Evolutionary conservation across 2,113 vertebrate genomes (phyloP), one percentile per base, ranked within the genome.

Genomic region (Casuarius casuarius): DNA sequence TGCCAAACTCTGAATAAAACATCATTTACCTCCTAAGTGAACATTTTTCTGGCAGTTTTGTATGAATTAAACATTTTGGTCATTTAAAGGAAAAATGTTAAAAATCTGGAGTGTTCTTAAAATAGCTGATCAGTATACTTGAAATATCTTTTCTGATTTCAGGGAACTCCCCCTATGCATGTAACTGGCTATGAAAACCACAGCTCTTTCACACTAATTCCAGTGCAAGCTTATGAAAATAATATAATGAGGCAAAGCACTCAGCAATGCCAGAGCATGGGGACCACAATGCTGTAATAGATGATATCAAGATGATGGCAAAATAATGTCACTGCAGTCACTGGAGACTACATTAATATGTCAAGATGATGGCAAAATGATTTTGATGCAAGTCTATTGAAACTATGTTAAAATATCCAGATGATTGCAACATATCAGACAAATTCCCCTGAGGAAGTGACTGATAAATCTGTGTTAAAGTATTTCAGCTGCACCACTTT

Each of bases 281-380:
- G 86, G 93, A 97, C 95, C 94, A 93, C 90, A 89, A 90, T 70
- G 73, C 92, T 95, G 88, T 97, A 95, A 93, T 12, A 94, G 90
- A 95, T 93, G 85, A 95, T 95, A 97, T 75, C 80, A 92, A 78
- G 70, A 94, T 95, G 97, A 97, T 97, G 96, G 95, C 96, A 97
- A 97, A 97, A 97, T 97, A 97, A 97, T 97, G 96, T 96, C 97
- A 96, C 93, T 95, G 76, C 92, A 97, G 62, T 62, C 97, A 95
- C 93, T 54, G 86, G 97, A 96, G 96, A 97, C 95, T 94, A 82
- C 77, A 96, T 97, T 97, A 97, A 88, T 84, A 76, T 97, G 96
- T 97, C 96, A 96, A 96, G 94, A 97, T 97, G 94, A 97, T 95
- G 90, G 90, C 70, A 96, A 93, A 95, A 95, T 95, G 83, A 95